phyloP scores from a whole-genome alignment of 2,888 invertebrate genomes.

The Octonoba sinensis region DNA sequence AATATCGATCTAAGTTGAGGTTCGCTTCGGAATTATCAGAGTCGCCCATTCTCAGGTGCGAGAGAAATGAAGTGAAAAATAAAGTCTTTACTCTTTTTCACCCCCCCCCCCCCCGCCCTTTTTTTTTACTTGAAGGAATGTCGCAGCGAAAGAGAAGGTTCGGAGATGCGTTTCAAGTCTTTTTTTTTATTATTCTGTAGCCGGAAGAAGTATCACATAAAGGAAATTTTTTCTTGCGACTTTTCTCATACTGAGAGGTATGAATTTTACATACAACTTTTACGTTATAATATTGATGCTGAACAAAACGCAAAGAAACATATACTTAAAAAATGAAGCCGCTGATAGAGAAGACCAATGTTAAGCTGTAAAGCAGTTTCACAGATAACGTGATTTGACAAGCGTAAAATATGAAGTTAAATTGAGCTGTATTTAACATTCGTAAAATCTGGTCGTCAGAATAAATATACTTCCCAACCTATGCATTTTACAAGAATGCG shows the following conservation, averaged over 20 bases:
- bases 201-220: background rate
- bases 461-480: too few species aligned
- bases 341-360: too few species aligned
- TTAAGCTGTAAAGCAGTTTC: too few species aligned
- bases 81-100: slow-evolving; percentile 25
- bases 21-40: slow-evolving; percentile 49
- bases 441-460: too few species aligned
- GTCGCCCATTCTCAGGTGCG: slow-evolving; percentile 58
- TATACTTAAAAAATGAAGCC: background rate
- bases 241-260: slow-evolving; percentile 28
- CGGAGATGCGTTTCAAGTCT: slow-evolving; percentile 38
- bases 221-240: slow-evolving; percentile 20
- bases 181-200: too few species aligned
- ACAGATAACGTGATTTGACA: too few species aligned
- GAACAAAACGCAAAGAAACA: background rate
- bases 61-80: slow-evolving; percentile 54
- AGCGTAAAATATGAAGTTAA: too few species aligned
- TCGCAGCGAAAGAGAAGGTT: slow-evolving; percentile 21
- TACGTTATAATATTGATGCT: slow-evolving; percentile 50
- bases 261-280: slow-evolving; percentile 38
- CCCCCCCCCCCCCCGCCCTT: slow-evolving; percentile 11
- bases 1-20: slow-evolving; percentile 48
- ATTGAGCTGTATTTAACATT: too few species aligned
- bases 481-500: too few species aligned
- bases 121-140: slow-evolving; percentile 16